Evolutionary conservation across 53 echinoderm and acorn worm species (phyloP), one percentile per base, ranked within the genome.

Genomic region (Holothuria leucospilota): DNA sequence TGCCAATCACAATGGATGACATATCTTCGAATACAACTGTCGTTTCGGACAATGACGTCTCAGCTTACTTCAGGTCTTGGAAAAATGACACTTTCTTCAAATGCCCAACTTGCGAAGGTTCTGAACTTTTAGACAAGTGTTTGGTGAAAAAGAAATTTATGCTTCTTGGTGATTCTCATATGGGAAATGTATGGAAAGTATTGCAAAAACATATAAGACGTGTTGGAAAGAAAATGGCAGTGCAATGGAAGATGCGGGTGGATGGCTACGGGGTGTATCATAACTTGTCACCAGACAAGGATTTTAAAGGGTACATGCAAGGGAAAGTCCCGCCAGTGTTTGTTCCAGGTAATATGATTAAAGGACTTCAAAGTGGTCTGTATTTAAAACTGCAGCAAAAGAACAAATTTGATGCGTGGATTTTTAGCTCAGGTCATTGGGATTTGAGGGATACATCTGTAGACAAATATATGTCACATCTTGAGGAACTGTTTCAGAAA

Each of bases 391-490:
- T 79, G 18, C 59, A 79, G 59, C 58, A 26, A 13, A 40, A 13
- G 0, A 34, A 79, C 21, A 56, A 59, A 53, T 58, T 59, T 60
- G 79, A 79, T 23, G 79, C 58, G 1, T 79, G 79, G 79, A 29
- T 79, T 14, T 59, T 79, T 59, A 60, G 79, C 59, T 59, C 79
- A 58, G 79, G n/a, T n/a, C n/a, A n/a, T n/a, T n/a, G n/a, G n/a
- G n/a, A n/a, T n/a, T n/a, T n/a, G n/a, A n/a, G n/a, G 15, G 79
- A 79, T 59, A 59, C 59, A 2, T 59, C 79, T 14, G 10, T 79
- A 27, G 28, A 79, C 20, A 28, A 59, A 59, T 79, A 79, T 20
- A 15, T 59, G 3, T 12, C n/a, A 29, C 27, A 59, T 30, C 79
- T 79, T 29, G 18, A 60, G 56, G 59, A 79, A 29, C 28, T 79